Base-by-base conservation (phyloP, 2,113 vertebrate genomes). In the Chamaea fasciata region DNA sequence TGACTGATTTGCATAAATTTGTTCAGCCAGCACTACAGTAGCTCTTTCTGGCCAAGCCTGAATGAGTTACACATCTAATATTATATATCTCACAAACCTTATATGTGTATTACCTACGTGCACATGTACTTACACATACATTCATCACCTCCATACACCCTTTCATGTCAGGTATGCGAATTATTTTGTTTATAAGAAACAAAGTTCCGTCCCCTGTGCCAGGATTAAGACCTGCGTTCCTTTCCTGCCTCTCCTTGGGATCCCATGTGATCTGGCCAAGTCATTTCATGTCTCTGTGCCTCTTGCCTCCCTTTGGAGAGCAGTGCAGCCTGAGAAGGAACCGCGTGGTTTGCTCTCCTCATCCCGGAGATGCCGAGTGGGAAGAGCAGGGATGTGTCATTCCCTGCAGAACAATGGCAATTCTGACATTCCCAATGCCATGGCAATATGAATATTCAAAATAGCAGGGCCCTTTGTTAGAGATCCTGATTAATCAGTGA, bases 141-240 rank as follows among this genome's bases (percentile, higher is more conserved):
- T 87, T 71, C 80, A 89, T 93, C 85, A 84, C 65, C 69, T 53
- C 18, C 13, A 83, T 86, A 75, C 71, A 81, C 75, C 73, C 81
- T 93, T 94, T 91, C 22, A 6, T 92, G 83, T 93, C 69, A 96
- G 90, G 90, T 95, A 96, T 93, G 90, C 0, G 83, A 96, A 93
- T 87, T 94, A 96, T 93, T 96, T 96, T 97, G 94, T 97, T 97
- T 95, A 89, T 89, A 64, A 94, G 90, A 89, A 94, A 92, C 83
- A 78, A 86, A 90, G 73, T 86, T 92, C 73, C 60, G 60, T 87
- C 80, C 60, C 60, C 89, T 46, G 76, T 71, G 83, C 88, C 90
- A 94, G 80, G 83, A 84, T 83, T 93, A 89, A 79, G 92, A 89
- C 31, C 22, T 92, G 64, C 2, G 2, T 92, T 92, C 70, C 71